Base-by-base conservation (phyloP, 2,113 vertebrate species). In the Typhlomys cinereus region DNA sequence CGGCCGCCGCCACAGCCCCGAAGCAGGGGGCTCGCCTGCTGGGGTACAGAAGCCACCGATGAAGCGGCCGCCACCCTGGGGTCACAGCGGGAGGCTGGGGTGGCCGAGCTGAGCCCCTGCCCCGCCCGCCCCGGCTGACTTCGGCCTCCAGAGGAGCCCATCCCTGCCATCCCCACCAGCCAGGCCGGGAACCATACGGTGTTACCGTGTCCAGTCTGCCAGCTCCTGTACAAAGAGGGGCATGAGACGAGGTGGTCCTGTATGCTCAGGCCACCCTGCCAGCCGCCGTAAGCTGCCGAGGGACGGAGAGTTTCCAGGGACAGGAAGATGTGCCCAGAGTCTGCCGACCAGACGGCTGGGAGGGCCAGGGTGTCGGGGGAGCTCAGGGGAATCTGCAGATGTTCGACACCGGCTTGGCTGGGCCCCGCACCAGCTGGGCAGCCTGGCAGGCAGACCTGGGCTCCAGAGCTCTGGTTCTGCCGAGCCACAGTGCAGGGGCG, bases 1-100 rank as follows among this genome's bases (percentile, higher is more conserved):
- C 95, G 39, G 96, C 97, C 15, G 94, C 95, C 10, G 48, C 57
- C 64, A 46, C 80, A 14, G 92, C 88, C 92, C 31, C 31, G 90
- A 84, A 96, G 86, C 64, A 0, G 61, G 83, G 41, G 84, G 80
- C 93, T 61, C 31, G 41, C 64, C 93, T 41, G 54, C 90, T 71
- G 71, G 36, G 93, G 96, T n/a, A 91, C 86, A 5, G 41, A 29
- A 4, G 75, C 73, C 75, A 48, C 93, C 69, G 88, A 73, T 20
- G 4, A 80, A 23, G 67, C 8, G 2, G 62, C 76, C 36, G 0
- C 29, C 3, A 20, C 54, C 80, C 93, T 5, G 44, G 34, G 89
- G 80, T 81, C 81, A 15, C 41, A 44, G 79, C 64, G 31, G 31
- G 62, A 34, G 41, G 36, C 1, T 18, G 79, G 61, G 3, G 34